Base-by-base conservation (phyloP, 2,888 invertebrate species). In the Polyommatus icarus region DNA sequence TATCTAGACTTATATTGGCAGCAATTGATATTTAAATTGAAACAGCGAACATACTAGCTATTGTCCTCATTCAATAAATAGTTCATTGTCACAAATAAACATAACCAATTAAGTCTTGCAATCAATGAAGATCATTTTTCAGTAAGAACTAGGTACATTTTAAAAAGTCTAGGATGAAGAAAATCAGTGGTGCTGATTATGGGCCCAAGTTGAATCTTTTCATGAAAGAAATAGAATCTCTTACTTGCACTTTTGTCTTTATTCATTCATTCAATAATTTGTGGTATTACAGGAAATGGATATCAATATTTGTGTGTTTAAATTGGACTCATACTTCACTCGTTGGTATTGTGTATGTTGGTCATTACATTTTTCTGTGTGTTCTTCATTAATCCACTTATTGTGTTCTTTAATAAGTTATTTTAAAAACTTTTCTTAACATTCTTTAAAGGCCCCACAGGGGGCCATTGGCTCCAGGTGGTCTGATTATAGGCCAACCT, bases 291-390 rank as follows among this genome's bases (percentile, higher is more conserved):
- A 91, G 93, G 83, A 87, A 76, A 82, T 89, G 88, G 91, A 91
- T 88, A 83, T 90, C 85, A 91, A 91, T 89, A 84, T 91, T 81
- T 92, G 91, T 88, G 78, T 90, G 79, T 89, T 89, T 87, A 88
- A 82, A 86, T 87, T 87, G 83, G 79, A 82, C 77, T 80, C 80
- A 79, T 87, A 82, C 87, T 89, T 89, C 87, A 89, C 90, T 76
- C 85, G 85, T 88, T 92, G 89, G 90, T 92, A 89, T 86, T 93
- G 92, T 88, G 91, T 92, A 92, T 88, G 92, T 91, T 83, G 46
- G 18, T 67, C 50, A 76, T 76, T 67, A 29, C 29, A 71, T 78
- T 76, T 78, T 71, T 78, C 59, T 78, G 40, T 77, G 50, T 75
- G 59, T 79, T 46, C n/a, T n/a, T 77, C 54, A 61, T 78, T 57